Percentiles rank a stretch among this genome's conserved stretches.
These are phyloP conservation scores for Tanaodytes sp. DNA, from an alignment of 2,888 invertebrate genomes.

Conservation along the genomic window DNA sequence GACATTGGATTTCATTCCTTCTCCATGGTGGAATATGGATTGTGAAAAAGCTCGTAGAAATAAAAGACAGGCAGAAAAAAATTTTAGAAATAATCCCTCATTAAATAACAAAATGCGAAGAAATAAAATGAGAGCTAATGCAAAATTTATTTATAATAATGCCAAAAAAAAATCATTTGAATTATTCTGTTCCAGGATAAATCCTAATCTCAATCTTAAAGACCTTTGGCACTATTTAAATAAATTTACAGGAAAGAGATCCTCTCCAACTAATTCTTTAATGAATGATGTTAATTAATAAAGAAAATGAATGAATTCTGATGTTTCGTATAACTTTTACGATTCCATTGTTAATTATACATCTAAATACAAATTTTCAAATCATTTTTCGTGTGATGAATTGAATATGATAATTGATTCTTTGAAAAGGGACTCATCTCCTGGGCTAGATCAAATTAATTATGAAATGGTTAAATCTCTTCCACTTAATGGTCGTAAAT, in stretches of 20 bases:
- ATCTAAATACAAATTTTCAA: not conserved
- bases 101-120: not conserved
- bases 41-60: conserved; percentile 6
- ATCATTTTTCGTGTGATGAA: not conserved
- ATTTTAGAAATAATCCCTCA: conserved; percentile 2
- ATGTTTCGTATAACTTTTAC: not conserved
- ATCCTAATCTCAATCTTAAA: not conserved
- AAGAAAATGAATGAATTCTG: too few species aligned
- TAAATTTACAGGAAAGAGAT: not conserved
- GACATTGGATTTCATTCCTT: not conserved
- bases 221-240: not conserved
- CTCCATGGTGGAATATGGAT: conserved; percentile 21
- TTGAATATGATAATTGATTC: not conserved
- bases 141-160: conserved; percentile 1
- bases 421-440: not conserved
- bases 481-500: not conserved
- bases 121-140: conserved; percentile 22
- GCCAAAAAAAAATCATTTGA: not conserved
- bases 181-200: not conserved
- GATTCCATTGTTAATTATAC: not conserved
- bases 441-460: conserved; percentile 2
- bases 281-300: too few species aligned
- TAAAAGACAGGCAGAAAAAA: conserved; percentile 17
- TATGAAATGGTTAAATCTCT: conserved; percentile 1
- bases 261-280: too few species aligned